Conservation (phyloP, 2,113 vertebrate genomes). For the Eolophus roseicapilla region DNA sequence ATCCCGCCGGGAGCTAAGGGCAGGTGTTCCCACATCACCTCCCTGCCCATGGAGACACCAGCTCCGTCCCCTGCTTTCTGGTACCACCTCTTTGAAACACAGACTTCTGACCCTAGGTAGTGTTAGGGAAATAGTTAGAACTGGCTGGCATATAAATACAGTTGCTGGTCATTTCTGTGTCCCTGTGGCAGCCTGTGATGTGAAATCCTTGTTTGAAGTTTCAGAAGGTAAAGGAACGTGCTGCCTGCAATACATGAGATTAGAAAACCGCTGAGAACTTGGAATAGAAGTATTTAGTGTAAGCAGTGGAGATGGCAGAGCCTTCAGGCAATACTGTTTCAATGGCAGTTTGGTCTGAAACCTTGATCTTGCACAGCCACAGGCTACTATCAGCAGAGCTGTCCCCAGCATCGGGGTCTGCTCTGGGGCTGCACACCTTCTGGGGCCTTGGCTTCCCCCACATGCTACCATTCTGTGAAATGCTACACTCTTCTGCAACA, state of each 20-base stretch:
- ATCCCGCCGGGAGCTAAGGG: not conserved
- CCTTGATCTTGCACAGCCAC: fast-evolving
- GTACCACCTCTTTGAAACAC: not conserved
- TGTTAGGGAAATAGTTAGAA: not conserved
- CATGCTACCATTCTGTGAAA: not conserved
- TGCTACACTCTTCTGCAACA: not conserved
- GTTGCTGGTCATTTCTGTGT: not conserved
- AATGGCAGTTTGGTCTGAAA: not conserved
- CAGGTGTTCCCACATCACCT: not conserved
- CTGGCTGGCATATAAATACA: not conserved
- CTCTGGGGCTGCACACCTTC: not conserved
- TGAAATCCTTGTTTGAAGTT: not conserved
- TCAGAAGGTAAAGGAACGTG: not conserved
- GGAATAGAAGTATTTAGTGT: not conserved
- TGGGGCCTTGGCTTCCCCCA: not conserved
- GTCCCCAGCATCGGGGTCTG: fast-evolving
- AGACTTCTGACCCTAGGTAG: not conserved
- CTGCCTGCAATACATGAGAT: not conserved
- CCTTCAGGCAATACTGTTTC: not conserved
- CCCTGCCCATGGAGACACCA: fast-evolving
- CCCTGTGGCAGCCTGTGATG: not conserved
- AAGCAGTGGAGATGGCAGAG: not conserved
- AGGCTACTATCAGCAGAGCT: not conserved
- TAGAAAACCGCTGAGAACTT: not conserved
- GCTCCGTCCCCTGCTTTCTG: not conserved